A percentile compares a stretch with the other conserved stretches of the same genome.
phyloP scores from a whole-genome alignment of 2,113 vertebrate species.

The Conger conger region DNA sequence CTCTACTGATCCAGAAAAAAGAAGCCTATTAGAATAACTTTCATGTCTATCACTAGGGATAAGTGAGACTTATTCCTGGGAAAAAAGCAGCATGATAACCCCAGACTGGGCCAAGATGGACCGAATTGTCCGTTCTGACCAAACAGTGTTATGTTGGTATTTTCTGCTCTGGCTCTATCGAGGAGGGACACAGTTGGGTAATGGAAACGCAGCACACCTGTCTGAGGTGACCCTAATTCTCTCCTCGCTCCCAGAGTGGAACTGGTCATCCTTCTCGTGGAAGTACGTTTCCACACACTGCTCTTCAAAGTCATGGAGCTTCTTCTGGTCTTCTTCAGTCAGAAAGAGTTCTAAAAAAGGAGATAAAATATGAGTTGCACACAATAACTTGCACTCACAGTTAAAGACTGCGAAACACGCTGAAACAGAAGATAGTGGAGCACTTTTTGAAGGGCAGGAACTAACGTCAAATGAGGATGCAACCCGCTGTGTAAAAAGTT shows the following conservation, averaged over 20 bases:
- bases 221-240: constrained; percentile 96
- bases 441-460: too few species aligned
- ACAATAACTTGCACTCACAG: not conserved
- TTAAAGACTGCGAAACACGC: too few species aligned
- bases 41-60: not conserved
- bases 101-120: not conserved
- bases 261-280: constrained; percentile 95
- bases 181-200: not conserved
- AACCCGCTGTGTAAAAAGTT: too few species aligned
- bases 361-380: not conserved
- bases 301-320: constrained; percentile 98
- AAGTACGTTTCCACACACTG: constrained; percentile 98
- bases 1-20: not conserved
- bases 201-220: constrained; percentile 68
- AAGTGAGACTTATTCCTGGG: not conserved
- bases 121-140: not conserved
- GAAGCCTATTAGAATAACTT: not conserved
- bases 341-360: constrained; percentile 83
- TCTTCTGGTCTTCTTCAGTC: constrained; percentile 98
- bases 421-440: not conserved
- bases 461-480: too few species aligned
- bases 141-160: not conserved
- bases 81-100: too few species aligned
- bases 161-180: not conserved
- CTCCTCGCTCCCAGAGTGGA: constrained; percentile 94